These are phyloP conservation scores for Aptenodytes patagonicus DNA, from an alignment of 2,113 vertebrate species.

Conservation along the genomic window DNA sequence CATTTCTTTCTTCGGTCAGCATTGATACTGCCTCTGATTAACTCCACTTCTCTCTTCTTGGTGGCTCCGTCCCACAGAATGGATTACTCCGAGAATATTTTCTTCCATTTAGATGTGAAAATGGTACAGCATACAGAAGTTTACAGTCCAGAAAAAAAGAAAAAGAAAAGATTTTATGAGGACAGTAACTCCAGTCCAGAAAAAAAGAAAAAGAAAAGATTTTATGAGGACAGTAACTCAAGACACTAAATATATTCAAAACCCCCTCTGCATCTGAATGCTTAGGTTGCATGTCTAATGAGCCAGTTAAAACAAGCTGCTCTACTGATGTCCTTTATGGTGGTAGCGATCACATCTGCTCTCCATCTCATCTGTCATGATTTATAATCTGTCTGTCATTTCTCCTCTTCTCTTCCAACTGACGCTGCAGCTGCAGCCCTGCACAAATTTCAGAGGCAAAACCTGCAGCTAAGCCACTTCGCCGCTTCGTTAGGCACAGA, in stretches of 20 bases:
- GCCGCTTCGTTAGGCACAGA: not conserved
- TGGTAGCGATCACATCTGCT: conserved; percentile 1
- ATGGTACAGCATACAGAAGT: not conserved
- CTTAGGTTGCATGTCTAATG: conserved; percentile 14
- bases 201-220: not conserved
- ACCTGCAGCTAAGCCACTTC: not conserved
- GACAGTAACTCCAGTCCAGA: not conserved
- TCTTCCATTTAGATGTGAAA: not conserved
- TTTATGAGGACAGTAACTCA: not conserved
- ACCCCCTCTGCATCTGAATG: not conserved
- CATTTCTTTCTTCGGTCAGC: not conserved
- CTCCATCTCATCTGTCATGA: not conserved
- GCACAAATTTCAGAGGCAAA: not conserved
- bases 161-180: no score
- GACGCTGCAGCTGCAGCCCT: not conserved
- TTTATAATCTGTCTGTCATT: not conserved
- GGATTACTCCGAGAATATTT: not conserved
- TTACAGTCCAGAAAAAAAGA: not conserved
- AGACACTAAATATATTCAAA: not conserved
- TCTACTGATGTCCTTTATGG: not conserved
- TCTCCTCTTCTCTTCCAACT: not conserved
- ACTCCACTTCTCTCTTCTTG: not conserved
- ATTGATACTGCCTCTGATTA: not conserved
- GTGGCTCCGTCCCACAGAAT: not conserved
- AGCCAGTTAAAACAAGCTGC: conserved; percentile 25